phyloP scores from a whole-genome alignment of 2,888 invertebrate species.

The Nomada ferruginata region DNA sequence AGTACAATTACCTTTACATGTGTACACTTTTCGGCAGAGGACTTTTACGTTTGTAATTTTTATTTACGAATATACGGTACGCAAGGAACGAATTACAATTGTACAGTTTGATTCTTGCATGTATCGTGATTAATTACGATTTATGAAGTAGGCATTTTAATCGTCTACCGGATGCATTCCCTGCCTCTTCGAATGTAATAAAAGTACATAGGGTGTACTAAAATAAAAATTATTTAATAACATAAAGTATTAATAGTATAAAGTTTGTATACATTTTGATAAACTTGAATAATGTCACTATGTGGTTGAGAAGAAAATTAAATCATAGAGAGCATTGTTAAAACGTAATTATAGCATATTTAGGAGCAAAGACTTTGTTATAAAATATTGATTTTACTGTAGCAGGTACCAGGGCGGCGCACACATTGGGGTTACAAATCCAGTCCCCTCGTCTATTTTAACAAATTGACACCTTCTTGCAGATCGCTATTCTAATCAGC shows the following conservation, averaged over 20 bases:
- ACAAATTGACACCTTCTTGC: slow-evolving; percentile 81
- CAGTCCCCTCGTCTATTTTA: slow-evolving; percentile 81
- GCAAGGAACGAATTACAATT: neutral
- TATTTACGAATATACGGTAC: neutral
- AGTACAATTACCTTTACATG: neutral
- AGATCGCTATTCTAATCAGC: slow-evolving; percentile 79
- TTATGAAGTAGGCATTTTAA: neutral
- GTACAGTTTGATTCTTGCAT: neutral
- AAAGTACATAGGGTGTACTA: neutral
- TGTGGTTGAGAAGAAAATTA: slow-evolving; percentile 3
- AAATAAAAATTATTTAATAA: slow-evolving; percentile 28
- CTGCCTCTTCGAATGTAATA: slow-evolving; percentile 17
- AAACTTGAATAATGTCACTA: slow-evolving; percentile 23
- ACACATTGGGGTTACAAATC: slow-evolving; percentile 80
- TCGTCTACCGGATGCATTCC: slow-evolving; percentile 9
- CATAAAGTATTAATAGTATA: slow-evolving; percentile 15
- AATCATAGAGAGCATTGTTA: slow-evolving; percentile 31
- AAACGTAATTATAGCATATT: slow-evolving; percentile 40
- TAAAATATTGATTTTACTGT: slow-evolving; percentile 63
- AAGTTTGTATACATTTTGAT: slow-evolving; percentile 37
- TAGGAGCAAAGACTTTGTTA: slow-evolving; percentile 25
- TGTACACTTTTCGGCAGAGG: neutral
- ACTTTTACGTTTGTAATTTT: neutral
- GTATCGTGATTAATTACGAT: neutral
- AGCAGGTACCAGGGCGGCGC: slow-evolving; percentile 80